Evolutionary conservation across 2,797 vertebrate genomes (phyloP), one percentile per base, ranked within the genome.

Genomic region (Potorous gilbertii): DNA sequence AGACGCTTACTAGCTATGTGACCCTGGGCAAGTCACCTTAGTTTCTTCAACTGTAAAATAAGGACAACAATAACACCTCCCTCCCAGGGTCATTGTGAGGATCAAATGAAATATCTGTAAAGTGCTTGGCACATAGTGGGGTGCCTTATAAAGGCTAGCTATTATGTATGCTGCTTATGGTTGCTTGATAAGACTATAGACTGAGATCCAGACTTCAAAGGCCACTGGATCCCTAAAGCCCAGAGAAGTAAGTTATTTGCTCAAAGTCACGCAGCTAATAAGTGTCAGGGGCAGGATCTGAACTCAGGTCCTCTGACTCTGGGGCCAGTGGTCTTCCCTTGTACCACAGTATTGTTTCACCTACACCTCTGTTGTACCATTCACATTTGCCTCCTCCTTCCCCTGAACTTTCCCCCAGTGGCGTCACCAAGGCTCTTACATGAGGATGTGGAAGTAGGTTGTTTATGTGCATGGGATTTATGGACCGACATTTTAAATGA

Each of bases 391-490:
- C 13, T 50, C 21, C 40, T 27, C 0, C 40, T 27, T 87, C 24
- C 8, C 24, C 74, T 46, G 40, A 27, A 50, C 74, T 46, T 81
- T 27, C 40, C 2, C 74, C 74, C 8, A 27, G 0, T 87, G 74
- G 74, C 46, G 1, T 81, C n/a, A 81, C 27, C 90, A 90, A 29
- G 50, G 28, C 29, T 54, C 52, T 14, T 28, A 16, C 54, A 74
- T 9, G 4, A 54, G 89, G 50, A 90, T 1, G 11, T 13, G 62
- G 55, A 31, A 13, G 28, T n/a, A 57, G 92, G 94, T 27, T 81
- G 96, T 90, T 97, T 97, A 97, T 96, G 96, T 97, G 96, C 96
- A 97, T 98, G 95, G 27, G 97, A 98, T 98, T 98, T 98, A 98
- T 97, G 97, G 97, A 95, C 87, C 66, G 91, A 97, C 54, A 96